Evolutionary conservation across 2,888 invertebrate species (phyloP).

Genomic region (Limenitis arthemis): DNA sequence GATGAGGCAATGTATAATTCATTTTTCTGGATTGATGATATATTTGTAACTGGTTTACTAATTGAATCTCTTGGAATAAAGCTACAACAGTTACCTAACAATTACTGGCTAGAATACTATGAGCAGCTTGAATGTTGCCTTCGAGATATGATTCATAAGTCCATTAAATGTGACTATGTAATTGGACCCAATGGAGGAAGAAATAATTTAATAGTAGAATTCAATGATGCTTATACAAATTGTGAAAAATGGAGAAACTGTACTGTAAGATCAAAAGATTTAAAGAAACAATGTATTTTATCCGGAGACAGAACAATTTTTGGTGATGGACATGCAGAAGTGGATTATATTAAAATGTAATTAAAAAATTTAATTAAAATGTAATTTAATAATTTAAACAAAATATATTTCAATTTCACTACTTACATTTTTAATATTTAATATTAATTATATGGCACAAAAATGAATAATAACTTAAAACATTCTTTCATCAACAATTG

Average conservation of each 20-base stretch:
- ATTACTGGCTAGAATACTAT: slow-evolving; percentile 78
- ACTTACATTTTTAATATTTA: not conserved
- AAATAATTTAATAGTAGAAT: slow-evolving; percentile 76
- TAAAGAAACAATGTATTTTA: slow-evolving; percentile 74
- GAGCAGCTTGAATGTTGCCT: slow-evolving; percentile 84
- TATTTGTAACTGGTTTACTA: slow-evolving; percentile 86
- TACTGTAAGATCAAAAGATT: slow-evolving; percentile 54
- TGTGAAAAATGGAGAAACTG: slow-evolving; percentile 71
- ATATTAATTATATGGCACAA: slow-evolving; percentile 1
- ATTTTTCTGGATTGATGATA: slow-evolving; percentile 95
- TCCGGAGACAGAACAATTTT: slow-evolving; percentile 51
- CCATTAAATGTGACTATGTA: slow-evolving; percentile 76
- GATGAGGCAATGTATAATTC: slow-evolving; percentile 66
- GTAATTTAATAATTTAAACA: slow-evolving; percentile 13
- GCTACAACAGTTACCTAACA: slow-evolving; percentile 68
- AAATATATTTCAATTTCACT: not conserved
- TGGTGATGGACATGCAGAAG: slow-evolving; percentile 39
- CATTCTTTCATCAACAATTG: not conserved
- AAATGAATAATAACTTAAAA: not conserved
- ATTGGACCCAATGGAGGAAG: slow-evolving; percentile 87
- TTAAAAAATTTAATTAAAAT: slow-evolving; percentile 26
- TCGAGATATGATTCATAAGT: slow-evolving; percentile 68
- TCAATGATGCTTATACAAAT: slow-evolving; percentile 72
- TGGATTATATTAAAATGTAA: slow-evolving; percentile 29
- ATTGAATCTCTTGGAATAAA: slow-evolving; percentile 71